Base-by-base conservation (phyloP, 2,888 invertebrate species). In the Eristalis intricaria region DNA sequence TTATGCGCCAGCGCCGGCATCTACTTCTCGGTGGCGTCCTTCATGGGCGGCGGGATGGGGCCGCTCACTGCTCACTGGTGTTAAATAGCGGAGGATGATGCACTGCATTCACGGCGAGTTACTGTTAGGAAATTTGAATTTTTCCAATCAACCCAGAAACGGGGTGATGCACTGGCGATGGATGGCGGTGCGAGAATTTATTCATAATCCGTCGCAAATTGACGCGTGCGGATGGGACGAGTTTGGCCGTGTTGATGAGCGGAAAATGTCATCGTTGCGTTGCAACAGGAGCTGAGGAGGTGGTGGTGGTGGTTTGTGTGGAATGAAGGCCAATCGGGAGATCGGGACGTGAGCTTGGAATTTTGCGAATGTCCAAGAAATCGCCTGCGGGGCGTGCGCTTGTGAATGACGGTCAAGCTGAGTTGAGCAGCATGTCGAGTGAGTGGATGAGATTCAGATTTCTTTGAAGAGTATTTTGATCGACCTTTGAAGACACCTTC, bases 121-220 rank as follows among this genome's bases (percentile, higher is more conserved):
- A 73, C 83, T 58, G 83, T 77, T 78, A 83, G 43, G 61, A 71
- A 78, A 83, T 70, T 79, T 75, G n/a, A 71, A 70, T 75, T 74
- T 73, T 68, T 79, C 38, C 71, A 79, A 80, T 80, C 50, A 66
- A 68, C 22, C 60, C 13, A 58, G 43, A 40, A 68, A 73, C 73
- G 43, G 61, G 35, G 35, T 19, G 23, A 22, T 79, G 43, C 26
- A 22, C 60, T 35, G 22, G 23, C 29, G 50, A 50, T 50, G 26
- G 26, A 1, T 1, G 26, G 26, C 26, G 26, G 26, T 26, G 50
- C 50, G 19, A 19, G 32, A 73, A 68, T 73, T 73, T 73, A 73
- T 70, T 70, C 70, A 70, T 70, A 69, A 43, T 63, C 69, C 61
- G 5, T 56, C 19, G 43, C 15, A 68, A 76, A 19, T 19, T 66